Base-by-base conservation (phyloP, 1,140 invertebrate species). In the Eciton burchellii region DNA sequence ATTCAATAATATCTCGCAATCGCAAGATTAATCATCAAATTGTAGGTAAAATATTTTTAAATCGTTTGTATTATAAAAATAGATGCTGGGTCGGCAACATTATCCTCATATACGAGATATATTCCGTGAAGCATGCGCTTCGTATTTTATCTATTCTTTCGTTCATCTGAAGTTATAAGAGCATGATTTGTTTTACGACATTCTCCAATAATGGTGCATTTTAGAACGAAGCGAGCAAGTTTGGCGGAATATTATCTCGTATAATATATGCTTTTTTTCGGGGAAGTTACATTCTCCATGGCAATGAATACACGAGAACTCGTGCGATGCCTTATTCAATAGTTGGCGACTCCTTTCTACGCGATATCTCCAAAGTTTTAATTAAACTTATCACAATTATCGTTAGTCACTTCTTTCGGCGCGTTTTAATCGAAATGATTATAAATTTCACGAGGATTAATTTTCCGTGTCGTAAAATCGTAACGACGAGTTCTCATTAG, bases 381-480 rank as follows among this genome's bases (percentile, higher is more conserved):
- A 74, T 74, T 74, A 74, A 74, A 74, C 26, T 11, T 63, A 63
- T 43, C 43, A 49, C 57, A 63, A 74, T 26, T 74, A 74, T 49
- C 29, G 49, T n/a, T 29, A 62, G n/a, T 21, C n/a, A 19, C 24
- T 35, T 62, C n/a, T 74, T 63, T 62, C 11, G 26, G 3, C 26
- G 8, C 6, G 43, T 49, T 74, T 74, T 74, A 74, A 74, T 74
- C 63, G 49, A 74, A 74, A 47, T 26, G n/a, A 21, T 74, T 43
- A 74, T 74, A 74, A 74, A 74, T 74, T 12, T 43, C 57, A 63
- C 59, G 24, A 63, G 49, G 63, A 49, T 74, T 49, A 74, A 63
- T 49, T 26, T 21, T 1, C 12, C n/a, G n/a, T n/a, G 49, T 47
- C 24, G 43, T 19, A 26, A n/a, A 19, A 45, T 47, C 21, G 41